These are phyloP conservation scores for Synergus itoensis DNA, from an alignment of 2,888 invertebrate species.

Conservation along the genomic window DNA sequence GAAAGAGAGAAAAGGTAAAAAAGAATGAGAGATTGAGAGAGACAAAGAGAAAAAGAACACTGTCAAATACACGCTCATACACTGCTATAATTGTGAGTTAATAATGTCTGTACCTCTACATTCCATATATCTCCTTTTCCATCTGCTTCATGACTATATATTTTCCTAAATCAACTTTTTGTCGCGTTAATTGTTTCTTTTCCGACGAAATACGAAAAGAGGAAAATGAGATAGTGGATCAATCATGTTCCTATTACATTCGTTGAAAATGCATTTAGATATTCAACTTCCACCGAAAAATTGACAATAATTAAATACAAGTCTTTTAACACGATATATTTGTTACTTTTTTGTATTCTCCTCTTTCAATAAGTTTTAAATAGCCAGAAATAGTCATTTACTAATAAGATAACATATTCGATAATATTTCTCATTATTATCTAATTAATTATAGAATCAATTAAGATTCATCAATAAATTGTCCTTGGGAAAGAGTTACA, in stretches of 20 bases:
- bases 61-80: conserved; percentile 78
- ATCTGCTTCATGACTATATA: conserved; percentile 29
- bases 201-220: conserved; percentile 19
- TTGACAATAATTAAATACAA: conserved; percentile 36
- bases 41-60: conserved; percentile 67
- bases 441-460: conserved; percentile 1
- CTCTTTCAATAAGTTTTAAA: not conserved
- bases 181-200: conserved; percentile 43
- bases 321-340: conserved; percentile 26
- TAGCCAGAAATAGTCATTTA: too few relatives aligned
- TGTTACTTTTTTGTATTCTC: conserved; percentile 21
- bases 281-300: conserved; percentile 34
- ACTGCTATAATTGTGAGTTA: conserved; percentile 66
- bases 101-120: conserved; percentile 32
- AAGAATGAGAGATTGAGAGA: conserved; percentile 55
- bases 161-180: conserved; percentile 34
- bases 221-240: conserved; percentile 34
- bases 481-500: not conserved
- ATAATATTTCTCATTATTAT: not conserved
- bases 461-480: not conserved
- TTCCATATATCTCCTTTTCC: conserved; percentile 42
- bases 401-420: not conserved
- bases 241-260: conserved; percentile 13
- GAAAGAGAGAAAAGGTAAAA: conserved; percentile 52
- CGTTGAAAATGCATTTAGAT: conserved; percentile 19